These are phyloP conservation scores for Muscicapa adusta DNA, from an alignment of 2,113 vertebrate genomes.

Conservation along the genomic window DNA sequence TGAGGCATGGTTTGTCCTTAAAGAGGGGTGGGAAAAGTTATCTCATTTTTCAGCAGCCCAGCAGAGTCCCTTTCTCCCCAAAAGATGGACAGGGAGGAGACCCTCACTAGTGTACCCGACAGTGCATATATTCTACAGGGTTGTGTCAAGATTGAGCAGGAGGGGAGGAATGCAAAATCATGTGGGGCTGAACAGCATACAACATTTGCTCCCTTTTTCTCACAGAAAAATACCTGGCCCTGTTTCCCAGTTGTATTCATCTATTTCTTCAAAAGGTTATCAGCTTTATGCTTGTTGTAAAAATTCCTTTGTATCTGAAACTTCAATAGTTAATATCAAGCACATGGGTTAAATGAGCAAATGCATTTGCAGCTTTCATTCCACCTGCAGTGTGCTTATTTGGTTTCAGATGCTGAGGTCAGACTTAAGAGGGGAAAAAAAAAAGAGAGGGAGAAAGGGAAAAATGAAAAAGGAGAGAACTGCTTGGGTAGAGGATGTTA, in stretches of 20 bases:
- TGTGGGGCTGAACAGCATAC: constrained; percentile 41
- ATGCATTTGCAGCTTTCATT: constrained; percentile 53
- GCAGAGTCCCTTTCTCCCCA: not conserved
- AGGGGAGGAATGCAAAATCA: constrained; percentile 52
- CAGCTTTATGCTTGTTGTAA: constrained; percentile 50
- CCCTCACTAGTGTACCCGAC: not conserved
- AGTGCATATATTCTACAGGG: not conserved
- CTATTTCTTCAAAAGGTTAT: constrained; percentile 44
- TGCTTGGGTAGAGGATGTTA: not conserved
- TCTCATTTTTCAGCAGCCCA: not conserved
- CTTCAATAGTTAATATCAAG: constrained; percentile 58
- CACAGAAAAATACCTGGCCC: constrained; percentile 45
- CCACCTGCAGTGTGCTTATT: constrained; percentile 58
- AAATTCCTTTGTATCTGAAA: constrained; percentile 8
- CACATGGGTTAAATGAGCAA: constrained; percentile 52
- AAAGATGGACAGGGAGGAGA: not conserved
- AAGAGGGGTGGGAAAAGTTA: not conserved
- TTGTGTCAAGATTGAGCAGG: constrained; percentile 30
- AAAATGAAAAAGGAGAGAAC: not conserved
- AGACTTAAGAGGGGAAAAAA: not conserved
- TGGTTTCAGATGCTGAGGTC: constrained; percentile 55
- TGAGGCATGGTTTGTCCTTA: not conserved
- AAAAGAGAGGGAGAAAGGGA: not conserved
- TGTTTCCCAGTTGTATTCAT: constrained; percentile 43
- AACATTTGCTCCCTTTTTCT: constrained; percentile 27